Base-by-base conservation (phyloP, 2,888 invertebrate species). In the Coleophora flavipennella region DNA sequence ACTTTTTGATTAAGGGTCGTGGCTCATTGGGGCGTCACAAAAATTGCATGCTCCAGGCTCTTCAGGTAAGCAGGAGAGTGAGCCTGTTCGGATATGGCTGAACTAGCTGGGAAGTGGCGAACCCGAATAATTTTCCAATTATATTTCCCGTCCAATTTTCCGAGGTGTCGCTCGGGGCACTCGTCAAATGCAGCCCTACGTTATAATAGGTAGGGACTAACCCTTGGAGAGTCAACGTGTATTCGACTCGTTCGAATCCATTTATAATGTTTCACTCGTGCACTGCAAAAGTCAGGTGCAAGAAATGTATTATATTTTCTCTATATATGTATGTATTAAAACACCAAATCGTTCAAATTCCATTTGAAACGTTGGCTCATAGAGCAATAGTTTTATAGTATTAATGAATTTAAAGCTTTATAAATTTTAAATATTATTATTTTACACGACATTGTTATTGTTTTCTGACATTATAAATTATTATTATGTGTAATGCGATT, bases 91-190 rank as follows among this genome's bases (percentile, higher is more conserved):
- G 20, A 50, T 57, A 44, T 54, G 55, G 59, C 53, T 39, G 34
- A 12, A 39, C 34, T 31, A 37, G 55, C 59, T 53, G 64, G 65
- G 66, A 74, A 78, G 70, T 69, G 71, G 70, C 69, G 67, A 62
- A 62, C 67, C 77, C 72, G 80, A 76, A 83, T 83, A 84, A 84
- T 84, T 83, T 79, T 80, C 83, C 81, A 83, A 84, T 84, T 84
- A 84, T 83, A 81, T 80, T 83, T 81, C 79, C 79, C 78, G 73
- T 79, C 68, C 83, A 83, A 83, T 83, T 83, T 84, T 83, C 81
- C 83, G 64, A 77, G 77, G 78, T 81, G 83, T 81, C 84, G 84
- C 83, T 67, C 68, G 68, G 71, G 80, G 83, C 80, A 59, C 73
- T 79, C 81, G 84, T 84, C 84, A 83, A 80, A 65, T 66, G 78